phyloP scores from a whole-genome alignment of 2,113 vertebrate genomes.

The Heptranchias perlo region DNA sequence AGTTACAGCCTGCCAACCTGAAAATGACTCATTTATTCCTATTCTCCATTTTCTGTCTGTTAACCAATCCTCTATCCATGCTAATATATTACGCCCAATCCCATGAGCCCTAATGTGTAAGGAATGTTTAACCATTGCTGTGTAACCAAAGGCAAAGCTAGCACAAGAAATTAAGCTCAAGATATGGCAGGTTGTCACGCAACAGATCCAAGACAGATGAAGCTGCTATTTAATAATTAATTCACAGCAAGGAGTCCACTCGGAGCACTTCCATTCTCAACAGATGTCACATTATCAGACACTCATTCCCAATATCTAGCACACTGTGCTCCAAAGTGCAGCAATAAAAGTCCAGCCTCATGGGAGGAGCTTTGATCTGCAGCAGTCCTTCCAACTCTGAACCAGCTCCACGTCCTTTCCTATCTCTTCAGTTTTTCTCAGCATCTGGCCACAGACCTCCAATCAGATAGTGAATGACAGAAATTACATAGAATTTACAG shows the following conservation, averaged over 20 bases:
- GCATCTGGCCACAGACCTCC: background rate
- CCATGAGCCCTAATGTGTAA: too few relatives aligned
- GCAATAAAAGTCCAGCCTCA: background rate
- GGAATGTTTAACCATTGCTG: background rate
- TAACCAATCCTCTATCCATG: too few relatives aligned
- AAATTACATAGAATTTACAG: background rate
- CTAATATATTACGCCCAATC: too few relatives aligned
- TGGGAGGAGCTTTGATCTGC: background rate
- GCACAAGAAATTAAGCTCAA: background rate
- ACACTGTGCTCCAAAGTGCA: conserved; percentile 3
- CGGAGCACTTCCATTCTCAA: conserved; percentile 22
- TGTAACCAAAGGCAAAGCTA: background rate
- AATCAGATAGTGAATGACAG: background rate
- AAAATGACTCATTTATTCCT: too few relatives aligned
- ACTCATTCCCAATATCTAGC: background rate
- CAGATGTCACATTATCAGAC: conserved; percentile 19
- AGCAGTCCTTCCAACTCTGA: background rate
- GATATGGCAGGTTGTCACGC: background rate
- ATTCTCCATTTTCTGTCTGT: too few relatives aligned
- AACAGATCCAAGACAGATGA: background rate
- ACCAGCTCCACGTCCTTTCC: background rate
- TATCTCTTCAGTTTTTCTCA: background rate
- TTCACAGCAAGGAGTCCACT: conserved; percentile 19
- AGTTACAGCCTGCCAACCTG: too few relatives aligned
- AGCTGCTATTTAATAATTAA: conserved; percentile 29